Conservation (phyloP, 2,888 invertebrate species). For the Ypsolopha sequella region DNA sequence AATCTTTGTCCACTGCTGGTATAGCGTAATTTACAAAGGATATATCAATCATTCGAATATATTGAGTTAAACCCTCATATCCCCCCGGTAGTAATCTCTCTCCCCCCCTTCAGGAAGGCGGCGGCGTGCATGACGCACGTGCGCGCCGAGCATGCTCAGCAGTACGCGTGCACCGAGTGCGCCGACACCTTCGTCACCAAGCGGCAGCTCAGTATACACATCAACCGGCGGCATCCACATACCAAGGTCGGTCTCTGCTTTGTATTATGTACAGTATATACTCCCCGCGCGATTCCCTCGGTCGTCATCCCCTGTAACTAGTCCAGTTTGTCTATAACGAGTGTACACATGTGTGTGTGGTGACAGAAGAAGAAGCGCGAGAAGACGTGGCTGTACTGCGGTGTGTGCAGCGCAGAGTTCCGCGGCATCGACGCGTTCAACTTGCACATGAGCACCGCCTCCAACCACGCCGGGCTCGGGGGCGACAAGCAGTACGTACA, state of each 20-base stretch:
- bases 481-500: conserved; percentile 18
- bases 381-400: conserved; percentile 11
- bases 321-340: too few relatives aligned
- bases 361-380: background rate
- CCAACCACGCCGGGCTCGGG: conserved; percentile 7
- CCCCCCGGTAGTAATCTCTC: background rate
- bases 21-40: too few relatives aligned
- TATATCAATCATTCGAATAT: too few relatives aligned
- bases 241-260: background rate
- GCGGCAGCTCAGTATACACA: background rate
- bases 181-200: background rate
- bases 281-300: background rate
- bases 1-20: too few relatives aligned
- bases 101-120: background rate
- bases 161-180: background rate
- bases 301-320: background rate
- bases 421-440: conserved; percentile 21
- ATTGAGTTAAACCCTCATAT: too few relatives aligned
- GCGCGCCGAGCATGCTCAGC: background rate
- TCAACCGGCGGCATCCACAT: background rate
- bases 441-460: conserved; percentile 14
- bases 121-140: background rate
- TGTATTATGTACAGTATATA: background rate
- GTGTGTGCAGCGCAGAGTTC: conserved; percentile 21
- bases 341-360: too few relatives aligned